Conservation (phyloP, 2,797 vertebrate genomes). For the Synaphobranchus kaupii region DNA sequence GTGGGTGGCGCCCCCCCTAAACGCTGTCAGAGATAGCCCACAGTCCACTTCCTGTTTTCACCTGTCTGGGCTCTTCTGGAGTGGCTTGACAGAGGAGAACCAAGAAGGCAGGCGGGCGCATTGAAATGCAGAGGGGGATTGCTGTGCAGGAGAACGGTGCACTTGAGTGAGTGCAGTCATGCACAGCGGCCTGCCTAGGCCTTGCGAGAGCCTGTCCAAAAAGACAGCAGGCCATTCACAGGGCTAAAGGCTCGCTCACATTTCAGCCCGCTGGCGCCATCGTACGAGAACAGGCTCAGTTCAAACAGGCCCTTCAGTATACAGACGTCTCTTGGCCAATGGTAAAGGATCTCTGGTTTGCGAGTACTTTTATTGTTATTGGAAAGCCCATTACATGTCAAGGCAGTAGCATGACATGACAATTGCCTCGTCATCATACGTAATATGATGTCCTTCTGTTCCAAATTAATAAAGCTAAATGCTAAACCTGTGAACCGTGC, state of each 20-base stretch:
- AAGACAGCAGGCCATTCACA: neutral
- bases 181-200: neutral
- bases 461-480: no score
- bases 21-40: no score
- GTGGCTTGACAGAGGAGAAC: neutral
- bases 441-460: neutral
- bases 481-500: no score
- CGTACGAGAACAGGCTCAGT: neutral
- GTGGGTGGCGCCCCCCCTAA: no score
- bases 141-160: neutral
- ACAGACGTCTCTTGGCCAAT: neutral
- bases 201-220: neutral
- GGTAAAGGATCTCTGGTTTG: neutral
- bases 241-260: neutral
- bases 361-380: neutral
- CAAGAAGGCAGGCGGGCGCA: neutral
- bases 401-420: neutral
- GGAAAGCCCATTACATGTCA: neutral
- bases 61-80: neutral
- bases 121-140: neutral
- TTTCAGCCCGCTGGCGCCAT: neutral
- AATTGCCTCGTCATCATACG: neutral
- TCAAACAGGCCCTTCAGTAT: neutral
- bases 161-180: neutral
- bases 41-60: neutral